phyloP scores from a whole-genome alignment of 2,888 invertebrate genomes.

The Leptopilina syphax region DNA sequence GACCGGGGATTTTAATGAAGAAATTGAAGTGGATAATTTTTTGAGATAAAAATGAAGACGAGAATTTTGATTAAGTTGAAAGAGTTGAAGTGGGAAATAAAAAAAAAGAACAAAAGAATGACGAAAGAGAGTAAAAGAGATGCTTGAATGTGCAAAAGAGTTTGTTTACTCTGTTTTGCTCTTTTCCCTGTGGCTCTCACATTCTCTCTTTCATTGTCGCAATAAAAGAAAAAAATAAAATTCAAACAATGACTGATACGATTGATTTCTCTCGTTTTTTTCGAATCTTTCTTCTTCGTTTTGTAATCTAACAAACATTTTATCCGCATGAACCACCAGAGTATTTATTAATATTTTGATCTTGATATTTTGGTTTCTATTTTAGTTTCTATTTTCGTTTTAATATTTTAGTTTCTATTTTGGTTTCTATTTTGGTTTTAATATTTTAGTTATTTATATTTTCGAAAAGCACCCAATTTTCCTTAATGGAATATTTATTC shows the following conservation, averaged over 20 bases:
- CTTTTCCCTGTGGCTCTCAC: constrained; percentile 13
- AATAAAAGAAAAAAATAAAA: constrained; percentile 30
- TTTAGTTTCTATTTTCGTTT: too few relatives aligned
- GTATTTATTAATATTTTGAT: too few relatives aligned
- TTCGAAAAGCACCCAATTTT: too few relatives aligned
- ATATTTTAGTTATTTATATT: too few relatives aligned
- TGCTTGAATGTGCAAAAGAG: constrained; percentile 23
- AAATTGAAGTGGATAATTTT: background rate
- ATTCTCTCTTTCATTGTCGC: constrained; percentile 38
- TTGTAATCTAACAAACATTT: constrained; percentile 41
- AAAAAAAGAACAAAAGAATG: constrained; percentile 10
- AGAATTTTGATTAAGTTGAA: background rate
- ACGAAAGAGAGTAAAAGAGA: constrained; percentile 16
- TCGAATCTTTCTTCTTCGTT: constrained; percentile 43
- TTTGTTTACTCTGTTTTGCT: constrained; percentile 19
- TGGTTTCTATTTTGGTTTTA: too few relatives aligned
- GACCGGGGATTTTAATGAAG: background rate
- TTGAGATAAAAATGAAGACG: background rate
- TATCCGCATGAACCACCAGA: constrained; percentile 24
- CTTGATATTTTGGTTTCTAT: background rate
- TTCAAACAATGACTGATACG: constrained; percentile 49
- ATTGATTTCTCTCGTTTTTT: constrained; percentile 47
- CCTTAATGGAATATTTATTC: too few relatives aligned
- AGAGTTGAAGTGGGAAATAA: constrained; percentile 2
- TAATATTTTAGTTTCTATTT: too few relatives aligned